Percentiles rank a stretch among this genome's conserved stretches.
phyloP scores from a whole-genome alignment of 2,888 invertebrate species.

The Ditylenchus weischeri region DNA sequence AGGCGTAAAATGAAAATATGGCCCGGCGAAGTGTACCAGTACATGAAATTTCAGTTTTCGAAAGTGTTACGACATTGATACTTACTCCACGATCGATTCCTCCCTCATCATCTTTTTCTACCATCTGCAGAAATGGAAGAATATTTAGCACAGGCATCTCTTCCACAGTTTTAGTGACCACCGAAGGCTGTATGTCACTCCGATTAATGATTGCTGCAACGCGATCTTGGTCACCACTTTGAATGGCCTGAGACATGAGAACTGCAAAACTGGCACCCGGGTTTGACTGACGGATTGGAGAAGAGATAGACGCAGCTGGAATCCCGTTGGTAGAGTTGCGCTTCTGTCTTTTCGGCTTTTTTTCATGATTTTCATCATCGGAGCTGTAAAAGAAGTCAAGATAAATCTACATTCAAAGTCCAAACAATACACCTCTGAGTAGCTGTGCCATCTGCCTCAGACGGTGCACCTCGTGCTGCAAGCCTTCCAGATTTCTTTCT shows the following conservation, averaged over 20 bases:
- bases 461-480: too few relatives aligned
- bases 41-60: too few relatives aligned
- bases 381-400: too few relatives aligned
- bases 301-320: background rate
- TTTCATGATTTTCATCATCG: background rate
- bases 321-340: background rate
- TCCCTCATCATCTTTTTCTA: slow-evolving; percentile 11
- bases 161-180: slow-evolving; percentile 43
- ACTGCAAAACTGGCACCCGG: slow-evolving; percentile 9
- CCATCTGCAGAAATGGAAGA: slow-evolving; percentile 14
- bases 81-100: slow-evolving; percentile 4
- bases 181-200: slow-evolving; percentile 28
- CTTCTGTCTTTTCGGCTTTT: slow-evolving; percentile 1
- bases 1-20: too few relatives aligned
- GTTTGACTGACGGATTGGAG: background rate
- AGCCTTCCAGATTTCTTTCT: too few relatives aligned
- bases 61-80: too few relatives aligned
- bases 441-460: too few relatives aligned
- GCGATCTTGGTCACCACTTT: slow-evolving; percentile 9
- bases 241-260: slow-evolving; percentile 12
- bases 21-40: too few relatives aligned
- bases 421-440: too few relatives aligned
- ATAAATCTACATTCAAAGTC: too few relatives aligned
- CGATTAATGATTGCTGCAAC: slow-evolving; percentile 14
- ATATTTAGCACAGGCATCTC: slow-evolving; percentile 54